Conservation (phyloP, 1,140 invertebrate species). For the Aphelinus atriplicis region DNA sequence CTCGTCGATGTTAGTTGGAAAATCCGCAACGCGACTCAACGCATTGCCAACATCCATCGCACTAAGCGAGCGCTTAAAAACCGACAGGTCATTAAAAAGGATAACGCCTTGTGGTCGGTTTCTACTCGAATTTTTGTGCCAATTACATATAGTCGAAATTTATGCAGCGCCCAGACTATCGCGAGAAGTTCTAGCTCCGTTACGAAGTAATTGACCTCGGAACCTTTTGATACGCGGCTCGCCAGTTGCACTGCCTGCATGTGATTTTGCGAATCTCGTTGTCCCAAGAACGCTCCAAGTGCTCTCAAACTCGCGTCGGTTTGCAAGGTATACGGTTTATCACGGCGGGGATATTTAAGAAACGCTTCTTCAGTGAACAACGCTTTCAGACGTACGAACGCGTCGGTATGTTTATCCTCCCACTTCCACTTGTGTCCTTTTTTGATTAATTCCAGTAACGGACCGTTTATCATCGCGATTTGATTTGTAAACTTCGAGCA, state of each 20-base stretch:
- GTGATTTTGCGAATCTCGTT: not conserved
- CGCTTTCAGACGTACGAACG: conserved; percentile 9
- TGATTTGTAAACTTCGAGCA: conserved; percentile 10
- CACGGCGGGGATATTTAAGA: conserved; percentile 19
- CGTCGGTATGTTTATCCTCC: not conserved
- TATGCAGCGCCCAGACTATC: not conserved
- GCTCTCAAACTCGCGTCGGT: conserved; percentile 27
- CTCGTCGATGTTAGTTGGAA: not conserved
- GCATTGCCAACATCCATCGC: conserved; percentile 1
- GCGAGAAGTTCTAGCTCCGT: too few species aligned
- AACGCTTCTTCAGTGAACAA: conserved; percentile 18
- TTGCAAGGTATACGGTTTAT: not conserved
- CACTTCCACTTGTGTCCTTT: conserved; percentile 17
- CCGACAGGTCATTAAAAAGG: not conserved
- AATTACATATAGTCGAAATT: conserved; percentile 2
- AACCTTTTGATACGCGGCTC: too few species aligned
- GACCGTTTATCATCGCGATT: conserved; percentile 10
- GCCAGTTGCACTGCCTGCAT: not conserved
- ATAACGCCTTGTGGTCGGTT: too few species aligned
- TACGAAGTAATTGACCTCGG: too few species aligned
- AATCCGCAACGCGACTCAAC: not conserved
- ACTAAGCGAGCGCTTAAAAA: conserved; percentile 6
- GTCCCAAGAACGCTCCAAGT: conserved; percentile 17
- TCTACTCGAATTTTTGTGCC: not conserved
- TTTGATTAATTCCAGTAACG: conserved; percentile 8